Evolutionary conservation across 1,140 invertebrate genomes (phyloP).

Genomic region (Latrodectus geometricus): DNA sequence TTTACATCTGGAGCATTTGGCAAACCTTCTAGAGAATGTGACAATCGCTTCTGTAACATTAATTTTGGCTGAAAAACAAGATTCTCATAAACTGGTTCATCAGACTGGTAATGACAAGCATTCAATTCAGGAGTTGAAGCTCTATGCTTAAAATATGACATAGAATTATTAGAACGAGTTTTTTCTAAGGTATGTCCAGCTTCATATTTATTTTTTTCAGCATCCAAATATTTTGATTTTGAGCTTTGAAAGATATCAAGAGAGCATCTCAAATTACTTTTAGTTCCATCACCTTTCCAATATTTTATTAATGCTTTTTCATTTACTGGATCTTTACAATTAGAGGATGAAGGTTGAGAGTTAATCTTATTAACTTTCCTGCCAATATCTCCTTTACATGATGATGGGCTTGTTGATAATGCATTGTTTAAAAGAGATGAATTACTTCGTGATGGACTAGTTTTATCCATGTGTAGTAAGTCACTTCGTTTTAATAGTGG

Average conservation of each 20-base stretch:
- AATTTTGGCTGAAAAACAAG: slow-evolving; percentile 40
- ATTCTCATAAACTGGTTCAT: slow-evolving; percentile 62
- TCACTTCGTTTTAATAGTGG: slow-evolving; percentile 32
- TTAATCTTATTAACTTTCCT: slow-evolving; percentile 82
- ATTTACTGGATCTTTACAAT: slow-evolving; percentile 15
- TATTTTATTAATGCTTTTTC: slow-evolving; percentile 18
- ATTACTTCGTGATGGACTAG: slow-evolving; percentile 47
- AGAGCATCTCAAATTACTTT: slow-evolving; percentile 41
- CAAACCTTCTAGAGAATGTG: slow-evolving; percentile 76
- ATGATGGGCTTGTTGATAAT: slow-evolving; percentile 27
- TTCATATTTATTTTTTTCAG: slow-evolving; percentile 66
- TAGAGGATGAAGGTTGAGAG: not conserved
- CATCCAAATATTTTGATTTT: slow-evolving; percentile 63
- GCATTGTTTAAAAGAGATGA: slow-evolving; percentile 56
- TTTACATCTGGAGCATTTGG: slow-evolving; percentile 68
- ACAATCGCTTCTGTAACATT: slow-evolving; percentile 64
- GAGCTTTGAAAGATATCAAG: slow-evolving; percentile 37
- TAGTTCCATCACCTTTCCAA: slow-evolving; percentile 19
- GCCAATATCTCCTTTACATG: slow-evolving; percentile 73
- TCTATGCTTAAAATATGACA: slow-evolving; percentile 55
- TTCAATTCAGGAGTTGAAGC: slow-evolving; percentile 59
- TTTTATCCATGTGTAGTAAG: slow-evolving; percentile 58
- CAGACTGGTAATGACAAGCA: slow-evolving; percentile 25
- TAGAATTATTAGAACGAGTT: slow-evolving; percentile 29
- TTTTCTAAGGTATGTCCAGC: slow-evolving; percentile 63